Base-by-base conservation (phyloP, 2,888 invertebrate genomes). In the Pyrrhia umbra region DNA sequence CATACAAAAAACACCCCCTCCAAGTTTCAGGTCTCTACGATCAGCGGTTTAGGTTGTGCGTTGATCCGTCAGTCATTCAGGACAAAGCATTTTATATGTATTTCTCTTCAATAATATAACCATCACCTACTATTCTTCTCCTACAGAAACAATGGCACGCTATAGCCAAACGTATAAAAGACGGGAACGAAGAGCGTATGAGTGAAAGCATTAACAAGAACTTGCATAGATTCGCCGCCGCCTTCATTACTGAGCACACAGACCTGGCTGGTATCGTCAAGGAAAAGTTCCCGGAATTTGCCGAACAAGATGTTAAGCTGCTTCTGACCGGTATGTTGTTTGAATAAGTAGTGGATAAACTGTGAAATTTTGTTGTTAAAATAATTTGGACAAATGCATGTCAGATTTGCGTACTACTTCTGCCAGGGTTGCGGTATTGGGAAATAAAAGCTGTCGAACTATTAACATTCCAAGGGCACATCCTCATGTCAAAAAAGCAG, bases 221-320 rank as follows among this genome's bases (percentile, higher is more conserved):
- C n/a, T 65, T 91, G 2, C 97, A 97, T 75, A 95, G 96, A 79
- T 97, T 97, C 75, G 94, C 96, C 0, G 95, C 96, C 0, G 89
- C 94, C 45, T 97, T 94, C 85, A 96, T 97, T 6, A 96, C 96
- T 0, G 91, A 94, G 8, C 85, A 96, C 25, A 95, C 96, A 0
- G 92, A 97, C 81, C 88, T 97, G 15, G 65, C 81, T 0, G 78
- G 87, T 2, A 81, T 97, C 0, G 84, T 96, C 0, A 82, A 79
- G 27, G 88, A 95, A 13, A 85, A 95, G 64, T 97, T 96, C 85
- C 87, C 92, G 0, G 92, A 93, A 64, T 70, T 85, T 1, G 47
- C 81, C 15, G 78, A 86, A 18, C 66, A 78, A 0, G 84, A 91
- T 43, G 80, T 90, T 0, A 90, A 87, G 13, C 77, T 96, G n/a